Evolutionary conservation across 1,140 invertebrate genomes (phyloP), one percentile per base, ranked within the genome.

Genomic region (Augochlora pura): DNA sequence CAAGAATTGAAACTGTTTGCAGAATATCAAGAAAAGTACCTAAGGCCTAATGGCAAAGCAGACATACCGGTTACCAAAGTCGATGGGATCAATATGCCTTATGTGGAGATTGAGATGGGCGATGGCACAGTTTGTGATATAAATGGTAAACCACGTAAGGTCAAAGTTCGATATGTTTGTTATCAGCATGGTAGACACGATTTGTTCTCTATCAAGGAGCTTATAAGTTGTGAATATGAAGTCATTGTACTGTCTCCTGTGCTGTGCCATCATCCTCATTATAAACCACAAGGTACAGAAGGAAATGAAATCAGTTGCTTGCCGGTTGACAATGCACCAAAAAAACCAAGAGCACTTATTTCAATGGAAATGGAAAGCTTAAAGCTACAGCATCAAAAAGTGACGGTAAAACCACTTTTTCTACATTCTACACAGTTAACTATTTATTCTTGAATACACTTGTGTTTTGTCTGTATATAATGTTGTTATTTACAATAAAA

Each of bases 171-270:
- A 2, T 98, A 98, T 89, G 96, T 98, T 0, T 98, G 97, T 90
- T 97, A 97, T 88, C 94, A 94, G 32, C 95, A 96, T 86, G 96
- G 96, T n/a, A 97, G 97, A 86, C 97, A 98, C 86, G 98, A 99
- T 87, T 95, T 99, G 18, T 98, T 97, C 90, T 97, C 97, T 0
- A 94, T 99, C 49, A 98, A 99, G 89, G 98, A 99, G 93, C 96
- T 95, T 0, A 96, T 97, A 0, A 98, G 97, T 0, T 99, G 99
- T 90, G 97, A 98, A 93, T 99, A 99, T 92, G 97, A 98, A 93
- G 95, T 97, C 14, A 95, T 98, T 39, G 96, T 98, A 14, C 93
- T 99, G 9, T 97, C 98, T 2, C 96, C 97, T 4, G 91, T 96
- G 16, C 93, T 99, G 0, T 99, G 98, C 90, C 92, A 93, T 68